Evolutionary conservation across 2,888 invertebrate genomes (phyloP), one percentile per base, ranked within the genome.

Genomic region (Cerceris rybyensis): DNA sequence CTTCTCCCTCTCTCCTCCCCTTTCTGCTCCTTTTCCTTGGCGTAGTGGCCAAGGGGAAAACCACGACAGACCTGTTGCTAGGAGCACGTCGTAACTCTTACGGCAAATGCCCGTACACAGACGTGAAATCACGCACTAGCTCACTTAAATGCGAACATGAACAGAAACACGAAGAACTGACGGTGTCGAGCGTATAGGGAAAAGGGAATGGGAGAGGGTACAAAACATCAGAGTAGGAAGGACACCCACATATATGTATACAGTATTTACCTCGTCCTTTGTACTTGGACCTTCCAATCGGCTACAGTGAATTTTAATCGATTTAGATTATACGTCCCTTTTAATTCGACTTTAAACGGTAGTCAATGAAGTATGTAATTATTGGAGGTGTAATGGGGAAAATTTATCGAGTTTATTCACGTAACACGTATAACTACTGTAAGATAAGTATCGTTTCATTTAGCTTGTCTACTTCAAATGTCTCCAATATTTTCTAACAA

Each of bases 31-130:
- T 81, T 54, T 76, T 72, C 73, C 75, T 85, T 84, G 81, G 80
- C 82, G 65, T 68, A 77, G 70, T 76, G 70, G 85, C 84, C 84
- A 86, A 86, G 73, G 82, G 82, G 71, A 67, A 80, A 86, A 86
- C 83, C 86, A 72, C 85, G 82, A 73, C 77, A 82, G 84, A 88
- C 88, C 87, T 88, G 88, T 88, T 88, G 87, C 88, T 82, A 80
- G 80, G 80, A 83, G 76, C 71, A 79, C 70, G 75, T 85, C 86
- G 82, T 85, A 85, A 85, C 84, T 85, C 83, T 85, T 83, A 80
- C 72, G 80, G 82, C 69, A 78, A 78, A 83, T 82, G 72, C 71
- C 64, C 79, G 71, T 70, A 75, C 76, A 80, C 66, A 68, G 68
- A 70, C 59, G 49, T 43, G 70, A 69, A 81, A 83, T 84, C 81